Conservation (phyloP, 2,888 invertebrate genomes). For the Andrena fulva region DNA sequence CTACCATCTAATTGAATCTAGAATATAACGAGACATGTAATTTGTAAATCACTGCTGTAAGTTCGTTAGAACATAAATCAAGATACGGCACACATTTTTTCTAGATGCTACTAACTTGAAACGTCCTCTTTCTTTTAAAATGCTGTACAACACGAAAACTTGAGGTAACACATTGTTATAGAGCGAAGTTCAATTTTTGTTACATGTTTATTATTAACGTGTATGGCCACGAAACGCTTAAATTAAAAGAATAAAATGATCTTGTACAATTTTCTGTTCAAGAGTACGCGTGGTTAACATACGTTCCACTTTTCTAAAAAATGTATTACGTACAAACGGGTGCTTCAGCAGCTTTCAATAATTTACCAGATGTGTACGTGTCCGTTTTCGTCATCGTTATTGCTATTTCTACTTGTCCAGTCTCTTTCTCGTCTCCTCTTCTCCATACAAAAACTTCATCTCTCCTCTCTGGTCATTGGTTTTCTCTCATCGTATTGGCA, state of each 20-base stretch:
- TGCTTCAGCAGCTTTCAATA: background rate
- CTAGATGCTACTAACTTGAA: constrained; percentile 33
- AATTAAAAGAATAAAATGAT: background rate
- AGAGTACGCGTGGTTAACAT: background rate
- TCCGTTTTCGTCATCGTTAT: background rate
- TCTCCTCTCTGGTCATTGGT: background rate
- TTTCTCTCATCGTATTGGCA: too few species aligned
- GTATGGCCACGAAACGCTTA: constrained; percentile 6
- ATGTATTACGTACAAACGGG: background rate
- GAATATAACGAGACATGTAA: constrained; percentile 49
- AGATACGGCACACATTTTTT: constrained; percentile 27
- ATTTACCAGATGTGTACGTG: background rate
- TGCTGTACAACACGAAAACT: background rate
- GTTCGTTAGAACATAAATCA: constrained; percentile 50
- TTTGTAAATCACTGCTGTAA: constrained; percentile 66
- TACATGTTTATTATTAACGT: background rate
- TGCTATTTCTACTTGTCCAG: background rate
- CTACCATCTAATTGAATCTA: constrained; percentile 46
- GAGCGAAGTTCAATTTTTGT: background rate
- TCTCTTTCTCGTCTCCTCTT: background rate
- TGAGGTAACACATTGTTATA: background rate
- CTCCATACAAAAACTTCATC: background rate
- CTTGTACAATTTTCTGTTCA: constrained; percentile 10
- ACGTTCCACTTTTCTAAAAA: background rate
- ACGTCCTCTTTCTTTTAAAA: background rate